phyloP scores from a whole-genome alignment of 2,888 invertebrate species.

The Coelinius sp. region DNA sequence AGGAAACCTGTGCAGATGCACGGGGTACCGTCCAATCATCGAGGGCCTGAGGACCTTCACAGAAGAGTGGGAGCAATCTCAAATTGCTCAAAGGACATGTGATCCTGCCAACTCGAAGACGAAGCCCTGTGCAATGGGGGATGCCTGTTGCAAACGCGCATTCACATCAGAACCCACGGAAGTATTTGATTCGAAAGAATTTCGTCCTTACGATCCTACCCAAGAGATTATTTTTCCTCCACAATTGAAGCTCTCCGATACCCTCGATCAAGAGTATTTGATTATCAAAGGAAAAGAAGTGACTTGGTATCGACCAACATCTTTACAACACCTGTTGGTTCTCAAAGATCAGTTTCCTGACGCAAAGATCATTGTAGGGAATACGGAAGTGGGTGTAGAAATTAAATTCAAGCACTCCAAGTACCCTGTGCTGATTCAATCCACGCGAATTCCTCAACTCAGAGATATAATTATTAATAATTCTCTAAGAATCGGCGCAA shows the following conservation, averaged over 20 bases:
- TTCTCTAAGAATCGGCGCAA: slow-evolving; percentile 83
- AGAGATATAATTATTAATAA: slow-evolving; percentile 73
- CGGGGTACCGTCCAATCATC: slow-evolving; percentile 93
- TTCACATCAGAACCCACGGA: slow-evolving; percentile 65
- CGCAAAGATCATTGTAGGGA: slow-evolving; percentile 88
- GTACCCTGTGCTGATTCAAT: slow-evolving; percentile 86
- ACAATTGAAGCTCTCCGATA: slow-evolving; percentile 77
- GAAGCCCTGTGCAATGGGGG: slow-evolving; percentile 75
- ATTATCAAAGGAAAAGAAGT: slow-evolving; percentile 77
- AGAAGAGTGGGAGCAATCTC: slow-evolving; percentile 79
- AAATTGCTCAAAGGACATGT: slow-evolving; percentile 58
- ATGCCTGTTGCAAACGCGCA: slow-evolving; percentile 76
- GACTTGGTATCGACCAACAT: slow-evolving; percentile 84
- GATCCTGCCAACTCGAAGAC: slow-evolving; percentile 48
- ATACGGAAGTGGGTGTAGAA: slow-evolving; percentile 94
- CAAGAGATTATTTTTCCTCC: slow-evolving; percentile 96
- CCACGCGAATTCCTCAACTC: slow-evolving; percentile 80
- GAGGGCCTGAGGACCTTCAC: slow-evolving; percentile 91
- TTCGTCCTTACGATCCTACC: slow-evolving; percentile 81
- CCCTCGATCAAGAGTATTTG: slow-evolving; percentile 76
- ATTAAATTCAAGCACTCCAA: slow-evolving; percentile 87
- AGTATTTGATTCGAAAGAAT: slow-evolving; percentile 76
- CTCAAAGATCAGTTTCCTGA: slow-evolving; percentile 79
- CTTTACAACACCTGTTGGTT: slow-evolving; percentile 76
- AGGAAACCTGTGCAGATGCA: slow-evolving; percentile 89